Evolutionary conservation across 2,888 invertebrate species (phyloP), one percentile per base, ranked within the genome.

Genomic region (Acleris literana): DNA sequence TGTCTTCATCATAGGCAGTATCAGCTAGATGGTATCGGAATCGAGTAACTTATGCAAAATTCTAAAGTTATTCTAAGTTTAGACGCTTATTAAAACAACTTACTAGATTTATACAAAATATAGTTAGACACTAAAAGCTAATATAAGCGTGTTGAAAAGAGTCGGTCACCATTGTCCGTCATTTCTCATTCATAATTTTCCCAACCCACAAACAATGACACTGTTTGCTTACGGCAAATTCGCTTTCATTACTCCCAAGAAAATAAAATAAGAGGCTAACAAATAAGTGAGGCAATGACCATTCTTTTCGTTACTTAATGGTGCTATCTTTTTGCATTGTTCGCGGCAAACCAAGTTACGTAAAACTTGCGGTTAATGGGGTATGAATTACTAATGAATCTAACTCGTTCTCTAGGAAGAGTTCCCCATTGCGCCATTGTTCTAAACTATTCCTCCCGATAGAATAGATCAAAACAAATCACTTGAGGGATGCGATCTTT

Each of bases 271-370:
- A 80, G 76, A 79, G 74, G 74, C 79, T 81, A 87, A 87, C 84
- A 86, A 86, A 87, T 86, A 86, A 79, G 79, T 90, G 85, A 87
- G 75, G 91, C 88, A 90, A 91, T 86, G 84, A 84, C 86, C 83
- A 86, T 88, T 90, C 85, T 88, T 88, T 81, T 84, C 78, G 83
- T 81, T 81, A 76, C 83, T 78, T 84, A 86, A 88, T 84, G 81
- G 82, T 79, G 81, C 87, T 88, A 89, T 89, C 89, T 85, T 84
- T 80, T 83, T 79, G 78, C 86, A 90, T 92, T 92, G 92, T 92
- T 88, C 77, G 76, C 77, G 72, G 73, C 70, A 73, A 63, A 72
- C 76, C 69, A 69, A 74, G 79, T 92, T 92, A 91, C 89, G 90
- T 88, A 90, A 89, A 83, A 75, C 73, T 71, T 76, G 77, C 76